Evolutionary conservation across 1,140 invertebrate genomes (phyloP), one percentile per base, ranked within the genome.

Genomic region (Leptinotarsa lineolata): DNA sequence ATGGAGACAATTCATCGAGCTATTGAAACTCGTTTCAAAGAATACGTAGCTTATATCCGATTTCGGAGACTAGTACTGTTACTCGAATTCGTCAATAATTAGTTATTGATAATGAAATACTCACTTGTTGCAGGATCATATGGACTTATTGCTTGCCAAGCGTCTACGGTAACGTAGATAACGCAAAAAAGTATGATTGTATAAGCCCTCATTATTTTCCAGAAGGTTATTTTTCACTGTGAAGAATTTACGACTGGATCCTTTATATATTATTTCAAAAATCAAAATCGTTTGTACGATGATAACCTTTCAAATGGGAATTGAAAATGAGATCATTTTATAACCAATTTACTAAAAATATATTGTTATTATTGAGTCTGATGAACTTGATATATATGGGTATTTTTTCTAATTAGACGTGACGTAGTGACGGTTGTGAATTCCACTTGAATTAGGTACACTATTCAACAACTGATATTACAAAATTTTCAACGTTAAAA

Each of bases 71-170:
- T n/a, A n/a, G n/a, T n/a, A n/a, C n/a, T 30, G 24, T 30, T 30
- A 30, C 24, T 30, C 8, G 3, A 30, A 1, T 30, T 30, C 0
- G 24, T 30, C 54, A 16, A 16, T 8, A 59, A 59, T 59, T 11
- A n/a, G 16, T 59, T n/a, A 59, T 59, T 59, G 16, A n/a, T 11
- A n/a, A 16, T 59, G 16, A 59, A 30, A 30, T 30, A 30, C 24
- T 59, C 15, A 64, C 63, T 24, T 20, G 63, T 21, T 21, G n/a
- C 12, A 64, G 63, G 63, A 64, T 64, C 63, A 24, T 18, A 24
- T 24, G 5, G 4, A 8, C 18, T 18, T 64, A 24, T 64, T 64
- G n/a, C 63, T 64, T 20, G n/a, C 63, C 63, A 64, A 21, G 63
- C 63, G 3, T 64, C 12, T 24, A 64, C 63, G 12, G 15, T 21